phyloP scores from a whole-genome alignment of 2,113 vertebrate species.

The Nannospalax galili region DNA sequence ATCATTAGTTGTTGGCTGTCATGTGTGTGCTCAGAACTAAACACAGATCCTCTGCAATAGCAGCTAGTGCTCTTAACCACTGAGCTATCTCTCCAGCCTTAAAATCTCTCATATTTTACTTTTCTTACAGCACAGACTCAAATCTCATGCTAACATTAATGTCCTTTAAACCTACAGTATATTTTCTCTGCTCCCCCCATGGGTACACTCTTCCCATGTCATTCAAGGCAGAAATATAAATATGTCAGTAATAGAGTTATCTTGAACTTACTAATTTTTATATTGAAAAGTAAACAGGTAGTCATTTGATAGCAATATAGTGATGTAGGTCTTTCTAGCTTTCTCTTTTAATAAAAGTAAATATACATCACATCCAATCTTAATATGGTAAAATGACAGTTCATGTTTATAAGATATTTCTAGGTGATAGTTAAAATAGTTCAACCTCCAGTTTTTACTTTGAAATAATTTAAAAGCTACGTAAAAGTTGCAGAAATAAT shows the following conservation, averaged over 20 bases:
- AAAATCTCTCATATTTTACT: not conserved
- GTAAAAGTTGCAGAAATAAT: not conserved
- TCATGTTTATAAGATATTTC: constrained; percentile 25
- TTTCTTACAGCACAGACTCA: not conserved
- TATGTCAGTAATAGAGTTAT: not conserved
- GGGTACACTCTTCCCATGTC: not conserved
- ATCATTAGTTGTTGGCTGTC: no score
- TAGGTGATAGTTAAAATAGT: not conserved
- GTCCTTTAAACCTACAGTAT: not conserved
- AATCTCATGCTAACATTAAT: not conserved
- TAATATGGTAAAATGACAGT: not conserved
- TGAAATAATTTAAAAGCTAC: not conserved
- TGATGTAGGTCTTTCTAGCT: not conserved
- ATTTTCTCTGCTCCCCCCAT: not conserved
- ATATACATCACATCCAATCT: not conserved
- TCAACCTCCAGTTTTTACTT: not conserved
- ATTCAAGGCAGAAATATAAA: not conserved
- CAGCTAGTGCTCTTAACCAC: no score
- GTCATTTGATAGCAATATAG: not conserved
- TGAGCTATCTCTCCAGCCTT: no score
- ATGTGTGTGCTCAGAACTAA: no score
- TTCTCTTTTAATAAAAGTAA: constrained; percentile 38
- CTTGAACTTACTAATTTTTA: not conserved
- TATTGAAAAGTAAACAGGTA: not conserved
- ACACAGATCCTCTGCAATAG: no score